phyloP scores from a whole-genome alignment of 2,113 vertebrate genomes.

The Oenanthe oenanthe region DNA sequence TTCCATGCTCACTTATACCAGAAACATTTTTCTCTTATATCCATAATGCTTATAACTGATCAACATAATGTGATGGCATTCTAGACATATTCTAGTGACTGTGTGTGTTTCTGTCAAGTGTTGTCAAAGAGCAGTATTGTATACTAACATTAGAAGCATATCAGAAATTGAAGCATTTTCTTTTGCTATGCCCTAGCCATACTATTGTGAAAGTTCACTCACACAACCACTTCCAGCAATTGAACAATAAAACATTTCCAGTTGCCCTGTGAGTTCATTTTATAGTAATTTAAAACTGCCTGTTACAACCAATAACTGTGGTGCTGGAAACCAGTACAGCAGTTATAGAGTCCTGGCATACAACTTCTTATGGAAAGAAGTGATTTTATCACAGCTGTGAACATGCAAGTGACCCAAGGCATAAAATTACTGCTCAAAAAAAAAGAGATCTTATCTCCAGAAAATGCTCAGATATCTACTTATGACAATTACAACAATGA shows the following conservation, averaged over 20 bases:
- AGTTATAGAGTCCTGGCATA: constrained; percentile 35
- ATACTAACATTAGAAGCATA: background rate
- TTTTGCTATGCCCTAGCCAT: background rate
- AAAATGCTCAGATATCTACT: constrained; percentile 67
- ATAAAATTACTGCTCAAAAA: constrained; percentile 54
- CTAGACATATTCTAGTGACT: background rate
- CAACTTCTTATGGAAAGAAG: constrained; percentile 42
- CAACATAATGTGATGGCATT: background rate
- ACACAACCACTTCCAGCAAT: background rate
- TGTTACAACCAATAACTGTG: constrained; percentile 6
- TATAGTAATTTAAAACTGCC: constrained; percentile 42
- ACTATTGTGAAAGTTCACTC: background rate
- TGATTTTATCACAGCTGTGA: constrained; percentile 50
- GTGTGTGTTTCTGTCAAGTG: background rate
- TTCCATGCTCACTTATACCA: background rate
- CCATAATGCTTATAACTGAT: background rate
- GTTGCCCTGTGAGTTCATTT: background rate
- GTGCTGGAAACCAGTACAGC: constrained; percentile 41
- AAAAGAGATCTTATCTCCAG: constrained; percentile 23
- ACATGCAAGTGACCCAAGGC: constrained; percentile 53
- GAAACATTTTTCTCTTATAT: background rate
- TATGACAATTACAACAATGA: constrained; percentile 68
- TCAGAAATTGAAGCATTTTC: background rate
- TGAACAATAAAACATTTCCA: constrained; percentile 19
- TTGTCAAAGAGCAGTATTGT: background rate